These are phyloP conservation scores for Quadroppia sp. DNA, from an alignment of 2,888 invertebrate genomes.

Conservation along the genomic window DNA sequence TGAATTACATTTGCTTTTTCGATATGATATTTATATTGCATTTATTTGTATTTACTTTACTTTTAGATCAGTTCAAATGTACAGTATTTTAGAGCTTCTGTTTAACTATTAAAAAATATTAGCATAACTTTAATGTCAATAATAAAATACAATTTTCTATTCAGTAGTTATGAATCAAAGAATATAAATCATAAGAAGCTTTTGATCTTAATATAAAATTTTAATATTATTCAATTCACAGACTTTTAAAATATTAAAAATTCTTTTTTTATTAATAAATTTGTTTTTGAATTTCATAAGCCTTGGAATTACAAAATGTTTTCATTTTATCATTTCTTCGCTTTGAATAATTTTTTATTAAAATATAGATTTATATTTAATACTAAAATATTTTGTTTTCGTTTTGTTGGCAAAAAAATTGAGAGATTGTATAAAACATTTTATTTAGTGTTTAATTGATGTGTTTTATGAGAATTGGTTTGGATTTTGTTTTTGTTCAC, in stretches of 20 bases:
- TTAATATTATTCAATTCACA: background rate
- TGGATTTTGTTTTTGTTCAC: background rate
- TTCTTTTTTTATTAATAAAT: background rate
- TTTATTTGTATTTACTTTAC: background rate
- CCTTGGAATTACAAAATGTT: no score
- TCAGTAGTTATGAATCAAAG: no score
- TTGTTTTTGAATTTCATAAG: no score
- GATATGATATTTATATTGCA: background rate
- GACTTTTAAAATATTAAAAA: background rate
- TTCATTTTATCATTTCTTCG: background rate
- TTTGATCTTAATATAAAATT: background rate
- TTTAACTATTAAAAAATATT: background rate
- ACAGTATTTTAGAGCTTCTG: no score
- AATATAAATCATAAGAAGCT: constrained; percentile 9
- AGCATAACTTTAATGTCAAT: no score
- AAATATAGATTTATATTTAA: background rate
- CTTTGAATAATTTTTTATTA: background rate
- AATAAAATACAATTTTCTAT: no score
- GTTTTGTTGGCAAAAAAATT: no score
- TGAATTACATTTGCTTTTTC: constrained; percentile 21
- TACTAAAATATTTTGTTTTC: no score
- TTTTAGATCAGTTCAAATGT: no score
- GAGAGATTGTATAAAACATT: no score
- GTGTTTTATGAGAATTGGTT: background rate
- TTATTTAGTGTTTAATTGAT: background rate